Evolutionary conservation across 2,888 invertebrate genomes (phyloP).

Genomic region (Hydraecia micacea): DNA sequence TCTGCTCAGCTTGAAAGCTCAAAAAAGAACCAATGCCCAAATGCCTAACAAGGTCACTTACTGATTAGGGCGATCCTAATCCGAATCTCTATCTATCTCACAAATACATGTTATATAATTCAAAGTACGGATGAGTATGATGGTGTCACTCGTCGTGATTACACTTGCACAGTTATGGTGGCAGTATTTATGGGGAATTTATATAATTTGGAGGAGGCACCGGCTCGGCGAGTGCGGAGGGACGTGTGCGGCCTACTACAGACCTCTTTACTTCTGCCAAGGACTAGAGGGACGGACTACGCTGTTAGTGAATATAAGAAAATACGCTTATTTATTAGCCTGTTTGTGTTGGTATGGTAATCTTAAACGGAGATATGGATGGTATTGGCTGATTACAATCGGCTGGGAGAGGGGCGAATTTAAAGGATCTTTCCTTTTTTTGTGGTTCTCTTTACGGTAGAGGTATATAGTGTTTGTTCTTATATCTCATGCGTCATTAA

Average conservation of each 20-base stretch:
- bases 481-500: neutral
- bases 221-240: constrained; percentile 61
- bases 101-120: constrained; percentile 61
- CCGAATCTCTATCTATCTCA: constrained; percentile 45
- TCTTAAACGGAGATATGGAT: constrained; percentile 45
- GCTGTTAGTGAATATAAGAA: constrained; percentile 46
- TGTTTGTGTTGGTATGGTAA: constrained; percentile 61
- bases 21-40: constrained; percentile 3
- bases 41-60: constrained; percentile 34
- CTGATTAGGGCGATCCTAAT: constrained; percentile 52
- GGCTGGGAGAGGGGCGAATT: constrained; percentile 10
- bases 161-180: constrained; percentile 69
- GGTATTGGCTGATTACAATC: constrained; percentile 59
- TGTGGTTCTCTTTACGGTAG: neutral
- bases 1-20: neutral
- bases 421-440: neutral
- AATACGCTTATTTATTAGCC: constrained; percentile 63
- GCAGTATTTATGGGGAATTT: constrained; percentile 68
- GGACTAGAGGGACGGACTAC: constrained; percentile 60
- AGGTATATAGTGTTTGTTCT: neutral
- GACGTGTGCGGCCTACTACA: constrained; percentile 72
- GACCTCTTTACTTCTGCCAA: constrained; percentile 66
- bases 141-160: constrained; percentile 68
- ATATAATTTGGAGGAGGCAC: constrained; percentile 69
- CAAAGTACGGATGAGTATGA: constrained; percentile 58